These are phyloP conservation scores for Troides aeacus DNA, from an alignment of 2,888 invertebrate genomes.

Conservation along the genomic window DNA sequence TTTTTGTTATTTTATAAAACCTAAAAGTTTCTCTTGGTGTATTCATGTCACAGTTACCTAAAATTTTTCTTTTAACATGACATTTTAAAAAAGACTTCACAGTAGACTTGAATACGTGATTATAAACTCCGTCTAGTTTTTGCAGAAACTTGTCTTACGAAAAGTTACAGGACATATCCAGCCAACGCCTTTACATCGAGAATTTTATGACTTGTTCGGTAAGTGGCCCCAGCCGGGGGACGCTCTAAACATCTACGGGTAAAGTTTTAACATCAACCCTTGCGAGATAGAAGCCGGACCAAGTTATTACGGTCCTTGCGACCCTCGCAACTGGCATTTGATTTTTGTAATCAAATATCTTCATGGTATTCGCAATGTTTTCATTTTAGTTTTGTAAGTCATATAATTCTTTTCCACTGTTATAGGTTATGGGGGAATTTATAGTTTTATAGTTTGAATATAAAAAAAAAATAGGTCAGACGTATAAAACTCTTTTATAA, in stretches of 20 bases:
- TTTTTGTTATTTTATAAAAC: too few relatives aligned
- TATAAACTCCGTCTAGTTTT: background rate
- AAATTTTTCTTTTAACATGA: background rate
- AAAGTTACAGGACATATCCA: conserved; percentile 43
- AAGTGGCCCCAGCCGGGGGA: conserved; percentile 55
- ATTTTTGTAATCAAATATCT: conserved; percentile 47
- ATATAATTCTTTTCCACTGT: conserved; percentile 11
- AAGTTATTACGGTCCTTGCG: conserved; percentile 64
- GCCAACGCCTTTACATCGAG: conserved; percentile 40
- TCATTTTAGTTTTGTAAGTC: conserved; percentile 29
- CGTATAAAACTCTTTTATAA: background rate
- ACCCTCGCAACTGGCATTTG: conserved; percentile 51
- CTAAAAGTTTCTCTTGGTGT: too few relatives aligned
- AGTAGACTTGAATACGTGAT: background rate
- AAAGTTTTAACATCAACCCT: conserved; percentile 71
- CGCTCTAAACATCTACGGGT: conserved; percentile 64
- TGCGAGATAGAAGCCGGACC: conserved; percentile 49
- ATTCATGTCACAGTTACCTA: too few relatives aligned
- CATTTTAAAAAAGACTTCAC: background rate
- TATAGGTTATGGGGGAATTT: background rate
- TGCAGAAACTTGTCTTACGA: conserved; percentile 11
- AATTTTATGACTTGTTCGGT: conserved; percentile 58
- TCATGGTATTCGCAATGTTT: conserved; percentile 30
- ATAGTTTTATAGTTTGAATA: background rate
- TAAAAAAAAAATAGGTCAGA: background rate